Evolutionary conservation across 2,888 invertebrate genomes (phyloP), one percentile per base, ranked within the genome.

Genomic region (Drosophila anomelani): DNA sequence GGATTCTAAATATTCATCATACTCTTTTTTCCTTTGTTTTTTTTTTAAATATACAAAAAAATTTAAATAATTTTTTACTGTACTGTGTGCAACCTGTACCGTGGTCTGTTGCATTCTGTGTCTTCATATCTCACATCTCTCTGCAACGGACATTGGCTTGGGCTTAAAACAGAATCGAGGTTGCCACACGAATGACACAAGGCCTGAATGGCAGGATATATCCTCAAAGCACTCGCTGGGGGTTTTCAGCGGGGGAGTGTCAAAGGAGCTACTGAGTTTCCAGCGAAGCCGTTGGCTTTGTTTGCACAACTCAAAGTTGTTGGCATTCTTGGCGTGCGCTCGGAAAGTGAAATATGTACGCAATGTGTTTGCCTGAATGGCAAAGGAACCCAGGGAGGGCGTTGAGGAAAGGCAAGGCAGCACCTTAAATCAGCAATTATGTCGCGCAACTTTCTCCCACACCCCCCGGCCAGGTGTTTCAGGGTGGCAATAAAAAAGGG

Each of bases 391-490:
- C 36, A n/a, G 43, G 43, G 29, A 8, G 38, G 13, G 20, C 9
- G 26, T 1, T 38, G 20, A 13, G 36, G 4, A 41, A 38, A 34
- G 26, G 44, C 23, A 5, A 32, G 29, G 47, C 56, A 49, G 58
- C 46, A 59, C 67, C 72, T 78, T 77, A 75, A 80, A 81, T 72
- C 77, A 73, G 79, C 75, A 79, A 79, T 79, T 79, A 78, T 71
- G 79, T 58, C 70, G 74, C 72, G 58, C 67, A 73, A 77, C 66
- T 76, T 74, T 69, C 53, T 59, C 61, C 54, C 20, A n/a, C 34
- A 2, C 26, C 34, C n/a, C 23, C 1, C n/a, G 36, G 71, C 36
- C 58, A 59, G 41, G 56, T 51, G 69, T 51, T 20, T 1, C 39
- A 10, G 17, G 38, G 61, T 46, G 51, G 58, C 39, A 56, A 73